A percentile compares a stretch with the other conserved stretches of the same genome.
Evolutionary conservation across 2,888 invertebrate species (phyloP).

Genomic region (Homarus gammarus): DNA sequence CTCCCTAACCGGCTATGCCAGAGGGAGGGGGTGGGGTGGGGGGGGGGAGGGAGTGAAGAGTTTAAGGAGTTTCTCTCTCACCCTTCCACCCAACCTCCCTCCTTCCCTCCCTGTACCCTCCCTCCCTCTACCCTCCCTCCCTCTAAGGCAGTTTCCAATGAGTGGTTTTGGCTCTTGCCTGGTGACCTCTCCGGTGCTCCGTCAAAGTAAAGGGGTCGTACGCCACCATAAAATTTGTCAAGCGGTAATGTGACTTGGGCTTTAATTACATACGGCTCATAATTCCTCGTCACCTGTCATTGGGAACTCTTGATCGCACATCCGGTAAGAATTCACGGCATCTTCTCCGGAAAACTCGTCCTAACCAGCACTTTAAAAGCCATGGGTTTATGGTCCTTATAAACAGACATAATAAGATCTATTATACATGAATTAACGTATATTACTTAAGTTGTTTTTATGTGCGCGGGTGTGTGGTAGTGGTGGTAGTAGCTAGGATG

Average conservation of each 20-base stretch:
- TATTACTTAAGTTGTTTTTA: background rate
- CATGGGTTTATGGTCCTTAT: constrained; percentile 20
- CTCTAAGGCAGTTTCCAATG: constrained; percentile 1
- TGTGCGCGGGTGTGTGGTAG: too few relatives aligned
- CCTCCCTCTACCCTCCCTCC: background rate
- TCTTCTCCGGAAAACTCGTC: constrained; percentile 2
- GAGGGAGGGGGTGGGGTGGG: background rate
- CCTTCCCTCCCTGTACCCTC: background rate
- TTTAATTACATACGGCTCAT: constrained; percentile 46
- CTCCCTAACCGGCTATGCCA: too few relatives aligned
- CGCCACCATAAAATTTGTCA: constrained; percentile 51
- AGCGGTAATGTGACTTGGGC: constrained; percentile 34
- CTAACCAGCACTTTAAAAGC: constrained; percentile 21
- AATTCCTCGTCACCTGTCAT: constrained; percentile 49
- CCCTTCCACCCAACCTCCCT: too few relatives aligned
- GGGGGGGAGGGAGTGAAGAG: background rate
- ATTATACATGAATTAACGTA: constrained; percentile 12
- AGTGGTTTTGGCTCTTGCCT: background rate
- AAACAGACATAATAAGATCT: background rate
- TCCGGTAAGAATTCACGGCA: constrained; percentile 50
- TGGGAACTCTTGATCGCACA: constrained; percentile 31
- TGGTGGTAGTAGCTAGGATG: too few relatives aligned
- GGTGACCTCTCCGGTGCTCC: constrained; percentile 11
- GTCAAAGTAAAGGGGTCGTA: constrained; percentile 27
- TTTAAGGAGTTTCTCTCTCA: too few relatives aligned